phyloP scores from a whole-genome alignment of 2,797 vertebrate genomes.

The Hydrophis major region DNA sequence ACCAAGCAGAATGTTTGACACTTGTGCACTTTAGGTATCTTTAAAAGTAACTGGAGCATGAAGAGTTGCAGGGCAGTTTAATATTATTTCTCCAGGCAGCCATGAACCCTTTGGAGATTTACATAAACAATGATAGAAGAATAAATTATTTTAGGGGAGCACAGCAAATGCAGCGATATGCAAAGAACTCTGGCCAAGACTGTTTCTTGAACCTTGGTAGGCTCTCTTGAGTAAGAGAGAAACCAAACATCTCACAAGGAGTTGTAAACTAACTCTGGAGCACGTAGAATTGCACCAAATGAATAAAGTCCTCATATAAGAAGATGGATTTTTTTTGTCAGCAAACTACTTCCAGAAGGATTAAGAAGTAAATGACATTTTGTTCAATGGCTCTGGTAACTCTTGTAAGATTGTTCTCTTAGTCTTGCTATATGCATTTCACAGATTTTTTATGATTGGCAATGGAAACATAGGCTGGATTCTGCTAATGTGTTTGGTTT shows the following conservation, averaged over 20 bases:
- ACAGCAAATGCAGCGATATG: conserved; percentile 56
- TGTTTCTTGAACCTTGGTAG: conserved; percentile 29
- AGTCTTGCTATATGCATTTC: conserved; percentile 43
- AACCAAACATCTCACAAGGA: conserved; percentile 9
- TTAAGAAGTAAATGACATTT: background rate
- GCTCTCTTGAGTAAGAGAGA: conserved; percentile 23
- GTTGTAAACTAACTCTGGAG: background rate
- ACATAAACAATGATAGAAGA: conserved; percentile 49
- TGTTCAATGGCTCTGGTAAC: background rate
- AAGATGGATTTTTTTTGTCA: background rate
- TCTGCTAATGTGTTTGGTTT: background rate
- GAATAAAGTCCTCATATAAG: background rate
- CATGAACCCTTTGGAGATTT: conserved; percentile 53
- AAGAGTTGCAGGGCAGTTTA: conserved; percentile 9
- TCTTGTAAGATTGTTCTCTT: background rate
- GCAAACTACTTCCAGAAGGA: background rate
- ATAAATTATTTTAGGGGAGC: conserved; percentile 51
- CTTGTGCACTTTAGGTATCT: conserved; percentile 3
- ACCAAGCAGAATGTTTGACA: background rate
- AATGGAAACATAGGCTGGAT: background rate
- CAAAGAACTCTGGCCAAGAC: conserved; percentile 44
- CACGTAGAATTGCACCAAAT: background rate
- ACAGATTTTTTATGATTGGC: background rate
- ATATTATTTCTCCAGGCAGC: conserved; percentile 37
- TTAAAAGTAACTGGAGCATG: conserved; percentile 46